Evolutionary conservation across 2,888 invertebrate genomes (phyloP).

Genomic region (Yponomeuta evonymella): DNA sequence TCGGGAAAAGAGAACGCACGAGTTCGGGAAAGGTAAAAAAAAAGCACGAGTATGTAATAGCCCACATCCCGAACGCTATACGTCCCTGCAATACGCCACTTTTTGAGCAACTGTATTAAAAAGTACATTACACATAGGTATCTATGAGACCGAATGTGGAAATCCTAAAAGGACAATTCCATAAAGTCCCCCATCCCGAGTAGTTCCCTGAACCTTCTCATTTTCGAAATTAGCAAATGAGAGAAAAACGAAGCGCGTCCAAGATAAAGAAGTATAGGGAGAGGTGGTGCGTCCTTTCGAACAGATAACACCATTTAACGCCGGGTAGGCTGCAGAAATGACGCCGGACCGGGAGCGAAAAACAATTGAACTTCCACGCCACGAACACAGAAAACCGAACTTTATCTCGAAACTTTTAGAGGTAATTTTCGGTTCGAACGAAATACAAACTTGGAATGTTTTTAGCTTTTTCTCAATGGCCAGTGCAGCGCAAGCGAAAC

Average conservation of each 20-base stretch:
- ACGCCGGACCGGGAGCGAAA: constrained; percentile 56
- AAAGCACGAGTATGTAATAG: no score
- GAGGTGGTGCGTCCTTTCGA: constrained; percentile 73
- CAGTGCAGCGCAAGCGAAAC: constrained; percentile 48
- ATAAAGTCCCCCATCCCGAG: background rate
- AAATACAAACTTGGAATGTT: constrained; percentile 8
- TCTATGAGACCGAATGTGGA: background rate
- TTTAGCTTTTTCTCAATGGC: constrained; percentile 26
- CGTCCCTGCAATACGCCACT: no score
- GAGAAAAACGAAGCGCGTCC: constrained; percentile 68
- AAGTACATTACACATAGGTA: no score
- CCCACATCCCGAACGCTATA: no score
- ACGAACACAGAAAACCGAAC: constrained; percentile 1
- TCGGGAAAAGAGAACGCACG: no score
- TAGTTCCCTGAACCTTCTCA: constrained; percentile 48
- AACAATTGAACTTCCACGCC: background rate
- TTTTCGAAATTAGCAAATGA: constrained; percentile 75
- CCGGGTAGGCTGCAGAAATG: constrained; percentile 62
- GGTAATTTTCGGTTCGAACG: background rate
- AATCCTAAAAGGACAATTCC: background rate
- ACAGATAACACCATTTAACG: constrained; percentile 74
- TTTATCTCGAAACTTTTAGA: background rate
- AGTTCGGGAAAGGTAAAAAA: no score
- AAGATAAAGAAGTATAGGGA: constrained; percentile 75
- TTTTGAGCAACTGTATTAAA: no score